Base-by-base conservation (phyloP, 2,113 vertebrate species). In the Rhagologus leucostigma region DNA sequence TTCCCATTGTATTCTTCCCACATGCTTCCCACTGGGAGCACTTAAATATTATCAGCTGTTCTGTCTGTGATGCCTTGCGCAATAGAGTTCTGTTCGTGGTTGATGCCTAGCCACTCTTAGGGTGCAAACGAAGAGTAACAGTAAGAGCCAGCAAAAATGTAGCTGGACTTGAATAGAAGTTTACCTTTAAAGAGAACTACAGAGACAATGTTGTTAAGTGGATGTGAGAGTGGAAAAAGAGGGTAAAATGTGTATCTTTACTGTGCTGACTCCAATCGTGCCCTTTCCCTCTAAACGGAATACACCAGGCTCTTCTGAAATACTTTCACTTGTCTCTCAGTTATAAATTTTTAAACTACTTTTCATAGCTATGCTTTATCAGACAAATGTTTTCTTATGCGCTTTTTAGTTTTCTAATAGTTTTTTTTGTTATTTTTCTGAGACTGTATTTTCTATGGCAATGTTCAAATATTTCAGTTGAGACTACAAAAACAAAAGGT, bases 181-280 rank as follows among this genome's bases (percentile, higher is more conserved):
- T 67, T 17, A 49, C 12, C 20, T 49, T 60, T 60, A 17, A 67
- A 41, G 29, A 19, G 9, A 89, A 20, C 21, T 63, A 33, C 17
- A 32, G 57, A 47, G 11, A 20, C 7, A 24, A 15, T 27, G 6
- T 35, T 37, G 7, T 27, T 63, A 57, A 46, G 33, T 30, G 53
- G 16, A 37, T 30, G 9, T 27, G 23, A 77, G 46, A 5, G 6
- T 11, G 10, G 7, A 4, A 37, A 63, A 64, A 35, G 3, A 2
- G 21, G 6, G 50, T 16, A 16, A 79, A 82, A 75, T 29, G 0
- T 37, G 0, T 7, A 1, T 42, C 4, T 74, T 80, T 55, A 26
- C 35, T 13, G 6, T 33, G 6, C 41, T 84, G 29, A 3, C 9
- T 60, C 42, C 0, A 10, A 1, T 81, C 4, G 4, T 4, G 2